Evolutionary conservation across 2,888 invertebrate species (phyloP), one percentile per base, ranked within the genome.

Genomic region (Lasioglossum marginatum): DNA sequence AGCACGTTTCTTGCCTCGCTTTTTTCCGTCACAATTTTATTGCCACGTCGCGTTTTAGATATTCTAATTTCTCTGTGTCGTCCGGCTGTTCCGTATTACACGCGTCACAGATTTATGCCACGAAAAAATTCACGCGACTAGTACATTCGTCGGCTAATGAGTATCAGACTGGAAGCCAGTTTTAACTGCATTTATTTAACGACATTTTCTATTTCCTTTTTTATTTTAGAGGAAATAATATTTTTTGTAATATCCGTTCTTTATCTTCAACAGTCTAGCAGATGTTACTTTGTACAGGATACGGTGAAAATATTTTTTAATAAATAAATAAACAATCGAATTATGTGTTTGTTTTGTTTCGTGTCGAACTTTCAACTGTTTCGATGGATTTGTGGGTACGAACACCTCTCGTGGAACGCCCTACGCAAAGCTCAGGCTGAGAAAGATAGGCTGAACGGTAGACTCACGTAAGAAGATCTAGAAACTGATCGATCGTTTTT

Each of bases 401-500:
- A 63, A 16, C 63, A 31, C 23, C 6, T 16, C 5, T 63, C 16
- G 31, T 31, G 63, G 16, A 31, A 31, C 23, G 27, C 5, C 27
- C 27, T 60, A 27, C 27, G 27, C 60, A 3, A 5, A 16, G 14
- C 27, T 60, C 27, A 14, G 14, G 5, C 12, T 60, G 5, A 14
- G 16, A 31, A 14, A 31, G 31, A 63, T 31, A 16, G 31, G 16
- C 31, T 63, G 27, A 63, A 31, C 31, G 63, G 63, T 57, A 60
- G 66, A 52, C 34, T 66, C 34, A 1, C 40, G 14, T 23, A 71
- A n/a, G 48, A 76, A 27, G 34, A 14, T 63, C 76, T 84, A 60
- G 72, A 86, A 79, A 40, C 81, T 77, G 72, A 60, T 16, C 37
- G 31, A 2, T 66, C 48, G n/a, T 57, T 66, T 66, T 75, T 48